Evolutionary conservation across 2,888 invertebrate species (phyloP).

Genomic region (Lamproptera curius): DNA sequence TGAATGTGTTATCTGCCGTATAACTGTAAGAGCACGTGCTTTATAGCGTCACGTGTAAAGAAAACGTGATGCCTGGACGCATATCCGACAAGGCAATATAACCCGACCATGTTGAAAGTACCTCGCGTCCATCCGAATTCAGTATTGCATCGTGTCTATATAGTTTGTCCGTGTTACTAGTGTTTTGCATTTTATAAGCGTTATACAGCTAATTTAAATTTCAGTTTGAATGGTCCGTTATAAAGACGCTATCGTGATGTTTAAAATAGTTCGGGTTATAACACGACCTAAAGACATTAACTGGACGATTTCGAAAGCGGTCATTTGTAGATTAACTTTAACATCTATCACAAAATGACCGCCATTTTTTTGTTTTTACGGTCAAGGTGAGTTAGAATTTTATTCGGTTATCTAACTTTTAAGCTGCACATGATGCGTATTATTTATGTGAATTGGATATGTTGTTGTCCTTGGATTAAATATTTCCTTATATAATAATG

Average conservation of each 20-base stretch:
- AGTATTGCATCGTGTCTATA: not conserved
- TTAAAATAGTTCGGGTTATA: not conserved
- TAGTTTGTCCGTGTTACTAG: not conserved
- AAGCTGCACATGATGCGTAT: too few relatives aligned
- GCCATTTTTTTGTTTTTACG: conserved; percentile 16
- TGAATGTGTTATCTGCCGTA: too few relatives aligned
- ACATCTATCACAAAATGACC: conserved; percentile 1
- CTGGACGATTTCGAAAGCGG: conserved; percentile 6
- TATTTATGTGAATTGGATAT: too few relatives aligned
- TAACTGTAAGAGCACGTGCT: conserved; percentile 39
- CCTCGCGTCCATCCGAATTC: not conserved
- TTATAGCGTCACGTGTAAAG: conserved; percentile 43
- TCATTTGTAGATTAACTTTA: not conserved
- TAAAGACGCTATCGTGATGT: not conserved
- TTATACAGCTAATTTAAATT: not conserved
- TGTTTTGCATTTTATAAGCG: not conserved
- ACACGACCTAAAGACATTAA: not conserved
- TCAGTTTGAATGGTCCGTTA: not conserved
- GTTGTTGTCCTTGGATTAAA: too few relatives aligned
- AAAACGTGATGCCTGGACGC: conserved; percentile 47
- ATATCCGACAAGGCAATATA: conserved; percentile 6
- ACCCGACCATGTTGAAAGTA: conserved; percentile 5
- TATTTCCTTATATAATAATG: too few relatives aligned
- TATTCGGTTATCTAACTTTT: conserved; percentile 1
- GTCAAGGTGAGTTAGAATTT: conserved; percentile 10